Evolutionary conservation across 2,888 invertebrate species (phyloP).

Genomic region (Plagodis pulveraria): DNA sequence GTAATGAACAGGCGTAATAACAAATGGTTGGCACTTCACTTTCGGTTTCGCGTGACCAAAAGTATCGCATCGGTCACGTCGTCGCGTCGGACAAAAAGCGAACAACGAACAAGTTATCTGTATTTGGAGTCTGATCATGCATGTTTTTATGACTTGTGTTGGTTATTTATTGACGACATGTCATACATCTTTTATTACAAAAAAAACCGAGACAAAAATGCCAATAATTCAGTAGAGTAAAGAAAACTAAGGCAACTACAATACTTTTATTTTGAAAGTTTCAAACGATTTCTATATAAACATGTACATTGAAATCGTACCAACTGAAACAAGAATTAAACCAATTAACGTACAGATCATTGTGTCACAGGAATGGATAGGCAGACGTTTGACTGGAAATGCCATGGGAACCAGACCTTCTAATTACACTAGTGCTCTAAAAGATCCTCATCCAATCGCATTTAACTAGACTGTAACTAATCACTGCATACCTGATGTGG

Average conservation of each 20-base stretch:
- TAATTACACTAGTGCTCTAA: slow-evolving; percentile 7
- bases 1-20: slow-evolving; percentile 31
- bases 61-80: slow-evolving; percentile 19
- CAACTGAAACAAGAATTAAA: slow-evolving; percentile 3
- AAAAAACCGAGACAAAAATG: not conserved
- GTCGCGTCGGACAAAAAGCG: slow-evolving; percentile 23
- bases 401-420: slow-evolving; percentile 30
- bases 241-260: too few species aligned
- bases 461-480: slow-evolving; percentile 37
- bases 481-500: slow-evolving; percentile 31
- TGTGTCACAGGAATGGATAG: not conserved
- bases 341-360: slow-evolving; percentile 8
- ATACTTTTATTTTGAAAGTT: too few species aligned
- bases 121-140: slow-evolving; percentile 28
- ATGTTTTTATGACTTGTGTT: slow-evolving; percentile 14
- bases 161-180: not conserved
- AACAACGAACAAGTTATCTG: slow-evolving; percentile 22
- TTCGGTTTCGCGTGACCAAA: slow-evolving; percentile 41
- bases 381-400: slow-evolving; percentile 6
- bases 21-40: slow-evolving; percentile 38
- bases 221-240: too few species aligned
- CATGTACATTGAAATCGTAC: too few species aligned
- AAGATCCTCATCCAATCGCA: slow-evolving; percentile 10
- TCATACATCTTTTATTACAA: slow-evolving; percentile 5
- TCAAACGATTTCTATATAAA: too few species aligned